phyloP scores from a whole-genome alignment of 2,113 vertebrate genomes.

The Bambusicola thoracicus region DNA sequence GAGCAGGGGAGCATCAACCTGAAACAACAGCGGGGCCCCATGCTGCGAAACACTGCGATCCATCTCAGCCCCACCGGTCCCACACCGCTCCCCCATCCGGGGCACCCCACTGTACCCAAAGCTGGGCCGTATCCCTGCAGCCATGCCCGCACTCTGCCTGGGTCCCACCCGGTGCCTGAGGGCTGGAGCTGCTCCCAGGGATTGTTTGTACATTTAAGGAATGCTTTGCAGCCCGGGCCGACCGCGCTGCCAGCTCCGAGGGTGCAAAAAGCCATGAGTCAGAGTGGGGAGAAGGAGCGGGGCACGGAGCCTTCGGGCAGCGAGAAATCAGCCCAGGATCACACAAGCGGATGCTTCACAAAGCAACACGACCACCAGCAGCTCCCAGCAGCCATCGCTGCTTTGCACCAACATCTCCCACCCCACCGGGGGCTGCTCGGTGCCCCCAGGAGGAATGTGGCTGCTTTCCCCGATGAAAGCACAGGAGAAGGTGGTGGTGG shows the following conservation, averaged over 20 bases:
- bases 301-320: neutral
- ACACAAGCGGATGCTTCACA: neutral
- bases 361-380: neutral
- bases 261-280: neutral
- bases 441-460: neutral
- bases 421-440: neutral
- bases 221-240: neutral
- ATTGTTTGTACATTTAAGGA: constrained; percentile 56
- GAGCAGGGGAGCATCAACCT: constrained; percentile 15
- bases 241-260: accelerated
- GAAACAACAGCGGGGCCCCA: accelerated
- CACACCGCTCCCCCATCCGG: accelerated
- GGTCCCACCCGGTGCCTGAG: neutral
- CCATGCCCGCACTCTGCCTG: accelerated
- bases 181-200: neutral
- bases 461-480: neutral
- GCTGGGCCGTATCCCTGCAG: accelerated
- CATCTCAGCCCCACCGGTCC: too few species aligned
- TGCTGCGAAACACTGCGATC: neutral
- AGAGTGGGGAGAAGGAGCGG: neutral
- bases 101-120: neutral
- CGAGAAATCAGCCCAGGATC: neutral
- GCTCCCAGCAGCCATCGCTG: neutral
- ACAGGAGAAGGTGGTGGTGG: neutral
- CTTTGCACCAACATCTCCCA: neutral